Evolutionary conservation across 2,797 vertebrate genomes (phyloP), one percentile per base, ranked within the genome.

Genomic region (Acropternis orthonyx): DNA sequence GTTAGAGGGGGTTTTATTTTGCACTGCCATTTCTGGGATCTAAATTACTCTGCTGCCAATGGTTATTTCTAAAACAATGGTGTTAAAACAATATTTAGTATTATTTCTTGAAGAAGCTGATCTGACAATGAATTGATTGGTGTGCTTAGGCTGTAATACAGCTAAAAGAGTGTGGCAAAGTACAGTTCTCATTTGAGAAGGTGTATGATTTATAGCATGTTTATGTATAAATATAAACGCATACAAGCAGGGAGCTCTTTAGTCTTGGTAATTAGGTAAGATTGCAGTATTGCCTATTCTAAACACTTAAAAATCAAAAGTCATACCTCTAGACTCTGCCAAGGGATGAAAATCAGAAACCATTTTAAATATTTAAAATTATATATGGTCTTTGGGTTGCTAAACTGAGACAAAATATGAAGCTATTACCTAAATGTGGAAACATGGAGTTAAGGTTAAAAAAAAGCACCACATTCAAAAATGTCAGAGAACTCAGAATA

Each of bases 41-140:
- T 88, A 90, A 95, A 81, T 92, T 92, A 94, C 44, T 89, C 52
- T 23, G 39, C 28, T 85, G 59, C 5, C 55, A 94, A 61, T 74
- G 30, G 22, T 90, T 90, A 82, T 86, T 92, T 93, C 76, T 90
- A 73, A 94, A 84, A 30, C 28, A 96, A 79, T 67, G 24, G 87
- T 21, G 30, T 93, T 66, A 92, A 86, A 83, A 49, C 11, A 72
- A 49, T 88, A 93, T 86, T 88, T 84, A 44, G 56, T 76, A 69
- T 65, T 41, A 82, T 82, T 81, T 90, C 56, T 77, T 76, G 23
- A 88, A 72, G 28, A 73, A 34, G 75, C 77, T 6, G 4, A 66
- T 92, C 36, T 69, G 71, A 78, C 59, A 79, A 32, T 77, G 20
- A 71, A 79, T 69, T 84, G 54, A 90, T 52, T 58, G 32, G 76